Conservation (phyloP, 2,113 vertebrate species). For the Crypturellus undulatus region DNA sequence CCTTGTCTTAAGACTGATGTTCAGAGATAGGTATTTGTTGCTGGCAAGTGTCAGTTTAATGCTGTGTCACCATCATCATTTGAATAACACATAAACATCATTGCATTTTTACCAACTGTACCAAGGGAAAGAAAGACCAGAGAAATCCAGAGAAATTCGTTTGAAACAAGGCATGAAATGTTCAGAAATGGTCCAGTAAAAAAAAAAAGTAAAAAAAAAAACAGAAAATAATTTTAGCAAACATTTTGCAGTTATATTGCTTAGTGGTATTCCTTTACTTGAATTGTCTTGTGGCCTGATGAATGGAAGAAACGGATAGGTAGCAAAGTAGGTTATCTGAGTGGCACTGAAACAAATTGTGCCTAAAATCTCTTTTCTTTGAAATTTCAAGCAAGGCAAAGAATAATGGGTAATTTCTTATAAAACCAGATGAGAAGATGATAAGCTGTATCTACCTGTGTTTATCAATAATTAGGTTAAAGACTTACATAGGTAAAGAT, state of each 20-base stretch:
- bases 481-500: background rate
- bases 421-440: background rate
- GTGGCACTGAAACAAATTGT: background rate
- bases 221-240: background rate
- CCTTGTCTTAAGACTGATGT: background rate
- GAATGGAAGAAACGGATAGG: background rate
- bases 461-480: background rate
- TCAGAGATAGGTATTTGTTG: background rate
- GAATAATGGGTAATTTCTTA: background rate
- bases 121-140: background rate
- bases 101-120: background rate
- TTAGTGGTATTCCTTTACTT: background rate
- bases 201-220: background rate
- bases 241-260: background rate
- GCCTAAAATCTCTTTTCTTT: background rate
- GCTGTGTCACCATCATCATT: background rate
- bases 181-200: background rate
- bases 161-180: background rate
- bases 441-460: background rate
- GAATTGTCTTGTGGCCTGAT: background rate
- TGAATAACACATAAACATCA: background rate
- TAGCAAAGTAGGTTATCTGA: background rate
- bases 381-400: background rate
- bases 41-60: background rate
- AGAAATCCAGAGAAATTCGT: background rate